A percentile compares a stretch with the other conserved stretches of the same genome.
Evolutionary conservation across 2,113 vertebrate genomes (phyloP).

Genomic region (Myrmophylax atrothorax): DNA sequence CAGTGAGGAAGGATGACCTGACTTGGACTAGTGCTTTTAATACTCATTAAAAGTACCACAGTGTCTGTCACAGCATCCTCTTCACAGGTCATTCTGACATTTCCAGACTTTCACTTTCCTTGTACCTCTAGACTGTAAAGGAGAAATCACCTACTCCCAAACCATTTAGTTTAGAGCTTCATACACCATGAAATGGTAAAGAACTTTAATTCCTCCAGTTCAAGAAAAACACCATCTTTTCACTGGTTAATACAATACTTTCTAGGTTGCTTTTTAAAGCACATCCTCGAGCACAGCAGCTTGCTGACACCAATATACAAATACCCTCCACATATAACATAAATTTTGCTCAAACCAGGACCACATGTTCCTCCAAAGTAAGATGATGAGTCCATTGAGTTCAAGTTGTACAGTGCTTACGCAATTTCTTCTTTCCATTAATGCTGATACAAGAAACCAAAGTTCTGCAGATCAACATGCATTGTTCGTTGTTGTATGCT

Average conservation of each 20-base stretch:
- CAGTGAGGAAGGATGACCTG: background rate
- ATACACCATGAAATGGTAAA: background rate
- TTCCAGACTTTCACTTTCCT: background rate
- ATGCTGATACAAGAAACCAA: background rate
- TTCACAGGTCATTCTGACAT: rapidly evolving
- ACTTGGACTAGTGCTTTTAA: background rate
- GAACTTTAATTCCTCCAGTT: background rate
- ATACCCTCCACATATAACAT: background rate
- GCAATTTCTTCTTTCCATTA: background rate
- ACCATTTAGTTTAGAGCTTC: background rate
- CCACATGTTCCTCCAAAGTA: background rate
- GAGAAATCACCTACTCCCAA: background rate
- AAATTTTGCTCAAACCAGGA: background rate
- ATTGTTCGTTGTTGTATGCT: background rate
- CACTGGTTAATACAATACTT: background rate
- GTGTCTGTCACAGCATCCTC: background rate
- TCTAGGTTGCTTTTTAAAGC: background rate
- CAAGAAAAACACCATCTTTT: background rate
- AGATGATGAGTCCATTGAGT: background rate
- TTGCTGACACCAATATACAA: background rate
- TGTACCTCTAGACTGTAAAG: background rate
- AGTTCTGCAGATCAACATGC: background rate
- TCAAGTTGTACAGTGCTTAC: background rate
- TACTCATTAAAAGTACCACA: no score
- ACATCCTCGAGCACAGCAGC: background rate